Base-by-base conservation (phyloP, 2,888 invertebrate species). In the Synergus laeviventris region DNA sequence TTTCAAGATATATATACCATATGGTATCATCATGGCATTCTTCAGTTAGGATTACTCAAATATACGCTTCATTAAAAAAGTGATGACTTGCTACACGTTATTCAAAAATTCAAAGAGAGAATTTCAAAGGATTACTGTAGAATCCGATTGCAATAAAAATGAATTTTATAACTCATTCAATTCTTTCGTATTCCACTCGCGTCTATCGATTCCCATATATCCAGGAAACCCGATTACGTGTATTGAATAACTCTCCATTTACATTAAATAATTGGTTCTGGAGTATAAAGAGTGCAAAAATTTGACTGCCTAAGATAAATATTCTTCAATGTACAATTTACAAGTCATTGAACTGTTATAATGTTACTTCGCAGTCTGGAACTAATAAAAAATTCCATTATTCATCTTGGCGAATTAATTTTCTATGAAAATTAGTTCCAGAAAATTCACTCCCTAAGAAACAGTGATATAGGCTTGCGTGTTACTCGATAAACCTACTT, bases 91-190 rank as follows among this genome's bases (percentile, higher is more conserved):
- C 21, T 56, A 5, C 21, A 21, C 56, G 21, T 56, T 56, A 21
- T 56, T 42, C 12, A 56, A 56, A 56, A 56, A 56, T 12, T 12
- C 16, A 21, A 64, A 42, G 45, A 66, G 24, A 66, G 66, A 70
- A 49, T 70, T 70, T 66, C 45, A 45, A 66, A 45, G 66, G 66
- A 66, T 66, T 66, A 49, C 66, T 49, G 16, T 70, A 24, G 49
- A 70, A 49, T 70, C 45, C 70, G 49, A 70, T 70, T 70, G 70
- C 70, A 70, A 70, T 70, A 70, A 70, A 70, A 70, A 70, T 49
- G 70, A 70, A 70, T 70, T 70, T 70, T 70, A 70, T 70, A 70
- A 70, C 70, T 70, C 70, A 70, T 49, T 70, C 70, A 70, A 70
- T 49, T 70, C 70, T 70, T 70, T 18, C 70, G 70, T 70, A 70